phyloP scores from a whole-genome alignment of 2,888 invertebrate species.

The Muschampia plurimacula region DNA sequence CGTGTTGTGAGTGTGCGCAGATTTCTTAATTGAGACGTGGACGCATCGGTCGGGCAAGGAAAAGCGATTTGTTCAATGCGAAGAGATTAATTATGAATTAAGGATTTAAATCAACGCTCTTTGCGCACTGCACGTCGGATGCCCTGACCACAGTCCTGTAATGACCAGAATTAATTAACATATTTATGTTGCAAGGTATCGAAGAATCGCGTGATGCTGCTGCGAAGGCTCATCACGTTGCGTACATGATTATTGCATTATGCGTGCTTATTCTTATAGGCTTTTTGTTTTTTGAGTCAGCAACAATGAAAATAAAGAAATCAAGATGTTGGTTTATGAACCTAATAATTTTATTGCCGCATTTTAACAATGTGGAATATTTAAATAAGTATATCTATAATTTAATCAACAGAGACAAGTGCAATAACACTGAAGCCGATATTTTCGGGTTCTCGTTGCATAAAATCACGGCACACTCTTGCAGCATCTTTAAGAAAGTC shows the following conservation, averaged over 20 bases:
- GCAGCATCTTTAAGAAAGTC: slow-evolving; percentile 93
- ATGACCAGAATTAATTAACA: slow-evolving; percentile 71
- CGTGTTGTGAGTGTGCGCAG: slow-evolving; percentile 73
- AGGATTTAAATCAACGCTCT: slow-evolving; percentile 64
- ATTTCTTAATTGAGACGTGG: slow-evolving; percentile 81
- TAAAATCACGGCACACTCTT: slow-evolving; percentile 92
- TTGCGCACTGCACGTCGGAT: slow-evolving; percentile 52
- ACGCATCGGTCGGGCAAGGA: slow-evolving; percentile 63
- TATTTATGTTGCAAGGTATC: slow-evolving; percentile 66
- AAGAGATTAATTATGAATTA: slow-evolving; percentile 75
- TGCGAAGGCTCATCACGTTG: slow-evolving; percentile 54
- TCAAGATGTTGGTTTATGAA: not conserved
- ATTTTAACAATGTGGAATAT: not conserved
- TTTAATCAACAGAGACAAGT: slow-evolving; percentile 84
- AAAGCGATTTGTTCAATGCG: slow-evolving; percentile 74
- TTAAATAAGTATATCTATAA: too few relatives aligned
- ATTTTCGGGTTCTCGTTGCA: slow-evolving; percentile 93
- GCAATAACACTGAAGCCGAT: slow-evolving; percentile 95
- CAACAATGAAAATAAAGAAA: slow-evolving; percentile 2
- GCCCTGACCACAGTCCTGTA: slow-evolving; percentile 61
- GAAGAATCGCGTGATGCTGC: slow-evolving; percentile 65
- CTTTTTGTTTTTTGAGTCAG: not conserved
- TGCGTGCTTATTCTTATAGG: too few relatives aligned
- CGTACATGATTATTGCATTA: slow-evolving; percentile 56
- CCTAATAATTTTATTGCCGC: slow-evolving; percentile 19